phyloP scores from a whole-genome alignment of 2,888 invertebrate genomes.

The Noctua fimbriata region DNA sequence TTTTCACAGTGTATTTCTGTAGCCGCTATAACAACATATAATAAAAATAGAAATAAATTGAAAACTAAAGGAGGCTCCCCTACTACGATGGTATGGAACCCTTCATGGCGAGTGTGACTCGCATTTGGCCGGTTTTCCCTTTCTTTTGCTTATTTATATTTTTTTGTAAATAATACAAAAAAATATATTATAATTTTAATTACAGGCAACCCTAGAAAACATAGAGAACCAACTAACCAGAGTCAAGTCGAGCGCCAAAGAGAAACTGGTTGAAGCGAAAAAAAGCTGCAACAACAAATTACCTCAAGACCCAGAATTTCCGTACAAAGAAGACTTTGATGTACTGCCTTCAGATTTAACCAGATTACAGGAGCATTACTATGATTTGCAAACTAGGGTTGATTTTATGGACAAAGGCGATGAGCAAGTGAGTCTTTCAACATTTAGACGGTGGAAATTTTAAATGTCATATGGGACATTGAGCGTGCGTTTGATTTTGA shows the following conservation, averaged over 20 bases:
- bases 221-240: conserved; percentile 76
- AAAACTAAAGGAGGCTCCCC: too few species aligned
- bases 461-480: background rate
- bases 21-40: too few species aligned
- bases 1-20: too few species aligned
- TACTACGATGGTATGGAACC: too few species aligned
- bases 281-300: conserved; percentile 88
- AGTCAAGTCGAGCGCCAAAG: conserved; percentile 85
- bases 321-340: conserved; percentile 87
- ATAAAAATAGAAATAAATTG: too few species aligned
- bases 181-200: background rate
- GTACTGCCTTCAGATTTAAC: conserved; percentile 88
- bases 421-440: conserved; percentile 86
- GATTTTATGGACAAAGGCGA: conserved; percentile 91
- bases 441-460: background rate
- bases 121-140: too few species aligned
- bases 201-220: conserved; percentile 80
- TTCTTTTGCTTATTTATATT: too few species aligned
- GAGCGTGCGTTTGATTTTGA: background rate
- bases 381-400: conserved; percentile 91
- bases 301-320: conserved; percentile 90
- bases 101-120: too few species aligned
- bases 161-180: too few species aligned
- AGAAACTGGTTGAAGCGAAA: conserved; percentile 89
- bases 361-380: conserved; percentile 88